Percentiles rank a stretch among this genome's conserved stretches.
Evolutionary conservation across 1,140 invertebrate species (phyloP).

Genomic region (Pseudomyrmex concolor): DNA sequence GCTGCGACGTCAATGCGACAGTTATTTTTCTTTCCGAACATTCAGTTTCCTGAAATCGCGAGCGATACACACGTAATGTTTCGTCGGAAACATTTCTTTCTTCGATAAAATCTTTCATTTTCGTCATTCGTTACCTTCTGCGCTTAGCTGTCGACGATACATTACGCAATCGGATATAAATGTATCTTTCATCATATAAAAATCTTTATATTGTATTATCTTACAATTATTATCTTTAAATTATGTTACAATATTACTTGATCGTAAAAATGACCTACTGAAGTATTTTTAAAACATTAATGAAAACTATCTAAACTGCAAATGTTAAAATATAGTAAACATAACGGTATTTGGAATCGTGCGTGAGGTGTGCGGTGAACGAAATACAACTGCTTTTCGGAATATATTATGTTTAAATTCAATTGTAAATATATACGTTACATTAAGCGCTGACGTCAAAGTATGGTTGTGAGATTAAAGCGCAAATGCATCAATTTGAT

Average conservation of each 20-base stretch:
- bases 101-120: background rate
- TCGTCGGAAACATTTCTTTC: background rate
- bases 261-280: too few species aligned
- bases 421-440: constrained; percentile 71
- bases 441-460: constrained; percentile 36
- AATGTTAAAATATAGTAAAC: too few species aligned
- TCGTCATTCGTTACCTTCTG: background rate
- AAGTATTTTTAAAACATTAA: too few species aligned
- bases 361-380: constrained; percentile 18
- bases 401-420: constrained; percentile 80
- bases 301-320: too few species aligned
- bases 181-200: background rate
- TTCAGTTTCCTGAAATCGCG: background rate
- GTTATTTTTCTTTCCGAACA: constrained; percentile 16
- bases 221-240: too few species aligned
- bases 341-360: constrained; percentile 11
- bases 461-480: constrained; percentile 16
- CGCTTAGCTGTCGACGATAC: background rate
- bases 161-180: background rate
- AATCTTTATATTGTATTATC: too few species aligned
- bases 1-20: background rate
- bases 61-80: background rate
- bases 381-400: constrained; percentile 76
- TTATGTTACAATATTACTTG: too few species aligned
- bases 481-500: background rate